Percentiles rank a stretch among this genome's conserved stretches.
Evolutionary conservation across 2,888 invertebrate species (phyloP).

Genomic region (Lamellibrachia columna): DNA sequence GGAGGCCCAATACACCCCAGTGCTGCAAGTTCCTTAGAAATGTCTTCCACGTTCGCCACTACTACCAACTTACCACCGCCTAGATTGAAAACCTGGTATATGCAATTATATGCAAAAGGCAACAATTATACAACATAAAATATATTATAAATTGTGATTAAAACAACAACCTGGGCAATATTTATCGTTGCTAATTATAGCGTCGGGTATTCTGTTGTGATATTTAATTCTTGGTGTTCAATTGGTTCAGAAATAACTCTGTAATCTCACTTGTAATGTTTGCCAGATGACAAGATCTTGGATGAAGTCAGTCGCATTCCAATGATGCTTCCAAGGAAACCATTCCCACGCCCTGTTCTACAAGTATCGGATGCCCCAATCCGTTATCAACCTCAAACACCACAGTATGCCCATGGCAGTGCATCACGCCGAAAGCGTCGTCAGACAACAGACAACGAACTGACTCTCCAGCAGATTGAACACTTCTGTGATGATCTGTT

Average conservation of each 20-base stretch:
- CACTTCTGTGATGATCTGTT: constrained; percentile 26
- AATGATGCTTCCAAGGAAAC: background rate
- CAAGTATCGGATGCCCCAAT: constrained; percentile 24
- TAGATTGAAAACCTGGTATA: too few species aligned
- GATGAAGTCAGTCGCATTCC: background rate
- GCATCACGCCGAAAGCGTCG: background rate
- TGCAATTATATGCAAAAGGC: too few species aligned
- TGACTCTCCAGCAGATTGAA: background rate
- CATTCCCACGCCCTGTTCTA: constrained; percentile 20
- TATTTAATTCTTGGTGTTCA: background rate
- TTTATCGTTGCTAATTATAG: too few species aligned
- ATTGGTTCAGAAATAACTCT: background rate
- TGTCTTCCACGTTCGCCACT: too few species aligned
- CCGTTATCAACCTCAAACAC: background rate
- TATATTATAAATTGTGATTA: too few species aligned
- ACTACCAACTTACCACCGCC: too few species aligned
- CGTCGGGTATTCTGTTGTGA: background rate
- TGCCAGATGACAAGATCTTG: background rate
- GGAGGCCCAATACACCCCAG: too few species aligned
- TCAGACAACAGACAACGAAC: background rate
- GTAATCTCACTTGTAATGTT: background rate
- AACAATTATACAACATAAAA: too few species aligned
- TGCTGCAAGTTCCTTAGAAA: too few species aligned
- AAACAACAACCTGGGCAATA: too few species aligned
- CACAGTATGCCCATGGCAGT: background rate